Percentiles rank a stretch among this genome's conserved stretches.
Conservation (phyloP, 2,888 invertebrate genomes). For the Carterocephalus palaemon region DNA sequence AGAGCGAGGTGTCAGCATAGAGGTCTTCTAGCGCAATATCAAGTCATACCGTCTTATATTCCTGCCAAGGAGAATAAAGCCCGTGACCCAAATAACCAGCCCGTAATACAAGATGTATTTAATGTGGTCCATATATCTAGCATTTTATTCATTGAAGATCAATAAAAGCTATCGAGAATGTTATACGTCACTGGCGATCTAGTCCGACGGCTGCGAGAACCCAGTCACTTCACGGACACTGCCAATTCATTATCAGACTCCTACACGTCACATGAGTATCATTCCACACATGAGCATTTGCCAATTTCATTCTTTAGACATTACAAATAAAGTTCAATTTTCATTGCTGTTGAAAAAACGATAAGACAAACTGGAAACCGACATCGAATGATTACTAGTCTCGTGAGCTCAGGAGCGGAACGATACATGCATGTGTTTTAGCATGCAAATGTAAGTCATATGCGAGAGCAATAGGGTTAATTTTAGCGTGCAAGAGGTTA, state of each 20-base stretch:
- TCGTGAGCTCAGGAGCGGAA: constrained; percentile 57
- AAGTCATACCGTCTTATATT: too few relatives aligned
- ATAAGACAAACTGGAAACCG: constrained; percentile 68
- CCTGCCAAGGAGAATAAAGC: too few relatives aligned
- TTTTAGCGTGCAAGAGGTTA: constrained; percentile 39
- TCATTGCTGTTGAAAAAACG: constrained; percentile 34
- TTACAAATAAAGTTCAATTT: constrained; percentile 39
- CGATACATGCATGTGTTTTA: constrained; percentile 50
- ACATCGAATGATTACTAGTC: constrained; percentile 75
- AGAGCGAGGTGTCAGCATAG: too few relatives aligned
- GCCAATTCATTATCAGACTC: constrained; percentile 73
- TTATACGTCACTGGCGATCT: constrained; percentile 40
- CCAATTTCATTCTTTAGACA: constrained; percentile 33
- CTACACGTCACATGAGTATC: constrained; percentile 63
- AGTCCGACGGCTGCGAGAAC: constrained; percentile 48
- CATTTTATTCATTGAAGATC: constrained; percentile 28
- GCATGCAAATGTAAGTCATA: constrained; percentile 54
- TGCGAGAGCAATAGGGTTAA: constrained; percentile 43
- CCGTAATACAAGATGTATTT: too few relatives aligned
- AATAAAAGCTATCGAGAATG: constrained; percentile 30
- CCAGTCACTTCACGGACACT: constrained; percentile 65
- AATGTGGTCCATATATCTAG: too few relatives aligned
- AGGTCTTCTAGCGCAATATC: too few relatives aligned
- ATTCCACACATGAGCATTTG: constrained; percentile 35
- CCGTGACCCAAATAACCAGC: too few relatives aligned